Base-by-base conservation (phyloP, 2,113 vertebrate species). In the Thymallus thymallus region DNA sequence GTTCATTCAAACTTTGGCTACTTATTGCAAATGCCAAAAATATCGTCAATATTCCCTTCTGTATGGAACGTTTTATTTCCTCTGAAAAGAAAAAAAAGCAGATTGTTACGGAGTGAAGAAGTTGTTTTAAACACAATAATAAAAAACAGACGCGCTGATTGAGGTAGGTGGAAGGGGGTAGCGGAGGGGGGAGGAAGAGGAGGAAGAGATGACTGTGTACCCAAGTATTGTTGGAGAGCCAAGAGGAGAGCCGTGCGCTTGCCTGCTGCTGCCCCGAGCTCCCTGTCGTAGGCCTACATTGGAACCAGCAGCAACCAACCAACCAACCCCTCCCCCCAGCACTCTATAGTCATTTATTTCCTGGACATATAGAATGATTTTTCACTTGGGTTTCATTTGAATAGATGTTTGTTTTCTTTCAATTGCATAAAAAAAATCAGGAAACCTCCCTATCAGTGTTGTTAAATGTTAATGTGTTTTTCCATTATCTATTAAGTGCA, bases 221-320 rank as follows among this genome's bases (percentile, higher is more conserved):
- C 88, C 65, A 51, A 85, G 88, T 88, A 93, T 92, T 92, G 90
- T 93, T 91, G 83, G 75, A 85, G 80, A 81, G 85, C 87, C 87
- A 84, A 73, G 79, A 79, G 86, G 78, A 80, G 86, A 86, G 79
- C 73, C 68, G 75, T 80, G 76, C 93, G 93, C 91, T 73, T 92
- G 92, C 93, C 93, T 93, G 91, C 93, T 93, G 92, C 91, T 91
- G 88, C 88, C 18, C 58, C 9, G 22, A n/a, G 20, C 85, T 90
- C 87, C 81, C 84, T 91, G 83, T 87, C 80, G 86, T 90, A 90
- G 85, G 86, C 77, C 86, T 90, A 90, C 88, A 90, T 89, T 89
- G 87, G 68, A 82, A 85, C 72, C 84, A 76, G 45, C 77, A 16
- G 55, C 12, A 46, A 2, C 9, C 45, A 51, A 13, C 13, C n/a